Percentiles rank a stretch among this genome's conserved stretches.
Conservation (phyloP, 1,140 invertebrate genomes). For the Brachionus asplanchnoidis region DNA sequence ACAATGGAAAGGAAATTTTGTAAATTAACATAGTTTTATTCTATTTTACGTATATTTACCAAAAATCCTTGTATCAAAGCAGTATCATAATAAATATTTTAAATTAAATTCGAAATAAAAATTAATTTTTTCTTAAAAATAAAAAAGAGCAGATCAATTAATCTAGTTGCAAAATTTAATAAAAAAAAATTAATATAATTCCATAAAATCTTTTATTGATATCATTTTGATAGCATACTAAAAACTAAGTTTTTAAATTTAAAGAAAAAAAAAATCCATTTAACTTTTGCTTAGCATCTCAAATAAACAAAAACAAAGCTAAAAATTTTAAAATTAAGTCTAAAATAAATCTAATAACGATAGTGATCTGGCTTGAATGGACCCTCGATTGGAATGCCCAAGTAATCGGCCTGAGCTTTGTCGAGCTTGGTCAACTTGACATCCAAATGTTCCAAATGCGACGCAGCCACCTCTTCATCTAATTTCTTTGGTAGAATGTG, state of each 20-base stretch:
- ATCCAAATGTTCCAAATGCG: slow-evolving; percentile 91
- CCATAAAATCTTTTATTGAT: not conserved
- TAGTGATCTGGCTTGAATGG: slow-evolving; percentile 97
- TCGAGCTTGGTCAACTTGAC: slow-evolving; percentile 90
- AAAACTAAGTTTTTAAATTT: slow-evolving; percentile 1
- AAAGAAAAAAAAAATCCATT: not conserved
- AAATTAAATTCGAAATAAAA: too few relatives aligned
- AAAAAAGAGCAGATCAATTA: too few relatives aligned
- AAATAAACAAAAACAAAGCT: not conserved
- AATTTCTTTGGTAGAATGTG: slow-evolving; percentile 89
- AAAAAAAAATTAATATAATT: not conserved
- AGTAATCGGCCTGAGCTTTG: slow-evolving; percentile 79
- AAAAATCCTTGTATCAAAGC: too few relatives aligned
- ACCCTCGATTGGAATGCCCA: slow-evolving; percentile 78
- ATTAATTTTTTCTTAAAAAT: too few relatives aligned
- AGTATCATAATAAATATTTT: too few relatives aligned
- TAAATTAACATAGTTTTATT: too few relatives aligned
- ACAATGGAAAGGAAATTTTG: too few relatives aligned
- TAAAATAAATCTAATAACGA: slow-evolving; percentile 69
- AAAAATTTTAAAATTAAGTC: not conserved
- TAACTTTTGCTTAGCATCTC: too few relatives aligned
- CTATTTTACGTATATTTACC: too few relatives aligned
- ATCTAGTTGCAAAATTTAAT: too few relatives aligned
- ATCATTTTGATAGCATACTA: not conserved
- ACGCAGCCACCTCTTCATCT: slow-evolving; percentile 94